Conservation (phyloP, 2,797 vertebrate species). For the Hephaestus fuliginosus region DNA sequence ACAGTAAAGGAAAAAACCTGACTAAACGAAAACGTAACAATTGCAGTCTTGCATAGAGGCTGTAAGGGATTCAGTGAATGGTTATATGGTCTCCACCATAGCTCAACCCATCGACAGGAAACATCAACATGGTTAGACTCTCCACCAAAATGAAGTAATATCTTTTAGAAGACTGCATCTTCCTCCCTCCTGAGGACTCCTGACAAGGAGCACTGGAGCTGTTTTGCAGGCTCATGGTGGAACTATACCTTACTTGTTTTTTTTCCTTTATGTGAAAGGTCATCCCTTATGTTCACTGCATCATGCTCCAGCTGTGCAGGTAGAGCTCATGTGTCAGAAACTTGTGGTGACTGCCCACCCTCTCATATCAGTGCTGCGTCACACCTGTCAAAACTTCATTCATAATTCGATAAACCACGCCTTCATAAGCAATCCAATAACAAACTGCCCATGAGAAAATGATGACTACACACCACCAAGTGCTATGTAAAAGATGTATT, state of each 20-base stretch:
- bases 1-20: not conserved
- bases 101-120: not conserved
- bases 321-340: no score
- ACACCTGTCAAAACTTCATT: no score
- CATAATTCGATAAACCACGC: no score
- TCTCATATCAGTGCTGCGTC: no score
- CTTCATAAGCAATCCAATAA: no score
- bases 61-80: not conserved
- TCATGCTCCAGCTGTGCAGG: not conserved
- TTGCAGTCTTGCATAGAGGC: no score
- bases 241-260: not conserved
- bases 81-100: not conserved
- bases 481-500: no score
- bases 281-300: not conserved
- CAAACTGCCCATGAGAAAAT: no score
- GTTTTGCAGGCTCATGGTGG: not conserved
- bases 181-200: not conserved
- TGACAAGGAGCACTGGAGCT: not conserved
- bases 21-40: not conserved
- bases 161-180: not conserved
- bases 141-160: not conserved
- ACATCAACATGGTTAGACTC: no score
- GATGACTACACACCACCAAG: no score
- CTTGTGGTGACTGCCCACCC: no score
- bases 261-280: not conserved